Conservation (phyloP, 1,140 invertebrate genomes). For the Lepidostoma basale region DNA sequence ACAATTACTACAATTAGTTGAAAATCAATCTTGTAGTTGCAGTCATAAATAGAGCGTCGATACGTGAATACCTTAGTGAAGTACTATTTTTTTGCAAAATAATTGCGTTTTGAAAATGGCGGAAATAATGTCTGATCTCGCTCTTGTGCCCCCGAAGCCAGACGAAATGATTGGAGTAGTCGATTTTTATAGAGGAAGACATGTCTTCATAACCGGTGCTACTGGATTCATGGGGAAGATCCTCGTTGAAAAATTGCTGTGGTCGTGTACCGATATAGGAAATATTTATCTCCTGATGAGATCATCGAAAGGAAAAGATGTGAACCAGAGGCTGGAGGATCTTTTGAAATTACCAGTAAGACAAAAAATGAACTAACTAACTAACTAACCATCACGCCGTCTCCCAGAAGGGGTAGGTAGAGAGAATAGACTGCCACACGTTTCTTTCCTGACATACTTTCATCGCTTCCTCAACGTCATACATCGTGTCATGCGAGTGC, state of each 20-base stretch:
- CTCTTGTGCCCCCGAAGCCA: conserved; percentile 21
- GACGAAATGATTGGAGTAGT: conserved; percentile 50
- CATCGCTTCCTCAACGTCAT: not conserved
- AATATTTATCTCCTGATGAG: conserved; percentile 63
- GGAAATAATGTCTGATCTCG: not conserved
- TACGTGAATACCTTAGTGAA: too few species aligned
- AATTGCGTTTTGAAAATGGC: not conserved
- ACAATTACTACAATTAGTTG: too few species aligned
- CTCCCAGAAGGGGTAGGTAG: too few species aligned
- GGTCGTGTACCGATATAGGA: conserved; percentile 64
- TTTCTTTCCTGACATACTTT: too few species aligned
- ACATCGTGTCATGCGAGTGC: not conserved
- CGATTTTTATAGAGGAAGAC: conserved; percentile 23
- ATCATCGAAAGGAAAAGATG: conserved; percentile 59
- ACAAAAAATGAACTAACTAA: too few species aligned
- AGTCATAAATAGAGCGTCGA: too few species aligned
- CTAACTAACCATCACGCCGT: too few species aligned
- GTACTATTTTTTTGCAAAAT: not conserved
- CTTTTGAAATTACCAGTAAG: conserved; percentile 43
- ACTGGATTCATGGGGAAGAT: conserved; percentile 81
- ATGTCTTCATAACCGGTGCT: conserved; percentile 63
- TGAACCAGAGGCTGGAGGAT: conserved; percentile 49
- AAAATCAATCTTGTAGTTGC: too few species aligned
- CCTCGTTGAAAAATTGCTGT: conserved; percentile 68
- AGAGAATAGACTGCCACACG: too few species aligned